phyloP scores from a whole-genome alignment of 2,797 vertebrate species.

The Cyprinella venusta region DNA sequence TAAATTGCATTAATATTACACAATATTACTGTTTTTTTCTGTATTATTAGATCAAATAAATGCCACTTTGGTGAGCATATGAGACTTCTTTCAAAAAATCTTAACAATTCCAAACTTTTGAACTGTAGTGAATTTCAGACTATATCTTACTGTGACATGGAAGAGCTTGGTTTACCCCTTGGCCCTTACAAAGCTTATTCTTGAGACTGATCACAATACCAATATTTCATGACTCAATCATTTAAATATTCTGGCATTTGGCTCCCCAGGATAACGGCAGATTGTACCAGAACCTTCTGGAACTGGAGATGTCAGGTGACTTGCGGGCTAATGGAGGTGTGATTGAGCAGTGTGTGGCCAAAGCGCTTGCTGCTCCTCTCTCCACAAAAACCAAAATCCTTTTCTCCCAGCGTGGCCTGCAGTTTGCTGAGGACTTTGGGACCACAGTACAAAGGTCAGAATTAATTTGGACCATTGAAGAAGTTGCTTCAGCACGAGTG shows the following conservation, averaged over 20 bases:
- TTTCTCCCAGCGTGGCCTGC: constrained; percentile 83
- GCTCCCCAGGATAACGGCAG: constrained; percentile 82
- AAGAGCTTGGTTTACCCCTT: neutral
- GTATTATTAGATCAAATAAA: neutral
- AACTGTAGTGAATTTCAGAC: neutral
- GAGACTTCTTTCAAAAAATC: neutral
- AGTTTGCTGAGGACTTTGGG: constrained; percentile 86
- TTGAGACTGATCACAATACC: neutral
- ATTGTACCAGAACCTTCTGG: constrained; percentile 84
- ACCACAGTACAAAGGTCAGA: constrained; percentile 81
- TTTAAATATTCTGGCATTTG: neutral
- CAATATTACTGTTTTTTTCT: neutral
- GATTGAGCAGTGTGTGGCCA: constrained; percentile 82
- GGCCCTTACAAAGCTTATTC: neutral
- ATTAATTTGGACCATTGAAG: neutral
- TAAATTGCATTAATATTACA: neutral
- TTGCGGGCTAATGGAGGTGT: constrained; percentile 73
- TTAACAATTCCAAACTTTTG: neutral
- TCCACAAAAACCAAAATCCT: constrained; percentile 79
- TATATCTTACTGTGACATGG: neutral
- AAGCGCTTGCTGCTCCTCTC: constrained; percentile 81
- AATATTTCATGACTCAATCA: neutral
- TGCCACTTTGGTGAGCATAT: neutral
- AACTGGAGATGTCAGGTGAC: constrained; percentile 82
- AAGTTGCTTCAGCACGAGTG: neutral